A percentile compares a stretch with the other conserved stretches of the same genome.
Conservation (phyloP, 2,113 vertebrate species). For the Tenrec ecaudatus region DNA sequence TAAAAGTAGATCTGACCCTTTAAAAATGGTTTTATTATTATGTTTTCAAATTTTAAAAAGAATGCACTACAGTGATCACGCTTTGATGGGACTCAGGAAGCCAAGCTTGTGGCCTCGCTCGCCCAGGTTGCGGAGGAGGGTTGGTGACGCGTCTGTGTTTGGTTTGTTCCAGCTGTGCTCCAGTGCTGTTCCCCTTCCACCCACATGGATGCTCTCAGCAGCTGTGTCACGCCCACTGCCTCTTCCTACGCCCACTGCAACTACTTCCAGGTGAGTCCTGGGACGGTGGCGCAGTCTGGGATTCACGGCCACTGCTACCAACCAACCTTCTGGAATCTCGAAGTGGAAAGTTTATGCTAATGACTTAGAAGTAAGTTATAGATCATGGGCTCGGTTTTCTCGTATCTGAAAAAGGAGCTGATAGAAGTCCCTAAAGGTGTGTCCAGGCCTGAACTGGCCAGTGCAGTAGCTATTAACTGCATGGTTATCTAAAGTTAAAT, state of each 20-base stretch:
- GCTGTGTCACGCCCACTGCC: conserved; percentile 77
- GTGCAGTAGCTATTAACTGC: neutral
- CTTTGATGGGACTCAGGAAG: conserved; percentile 29
- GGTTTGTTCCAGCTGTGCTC: conserved; percentile 81
- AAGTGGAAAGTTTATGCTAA: conserved; percentile 64
- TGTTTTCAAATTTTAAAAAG: conserved; percentile 35
- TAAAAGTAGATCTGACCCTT: conserved; percentile 27
- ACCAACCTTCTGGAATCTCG: neutral
- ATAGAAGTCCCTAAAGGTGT: neutral
- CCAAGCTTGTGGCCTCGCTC: conserved; percentile 1
- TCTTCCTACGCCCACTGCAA: conserved; percentile 78
- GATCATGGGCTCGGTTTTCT: conserved; percentile 54
- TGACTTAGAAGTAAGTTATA: conserved; percentile 33
- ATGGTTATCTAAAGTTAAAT: conserved; percentile 7
- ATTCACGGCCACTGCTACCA: neutral
- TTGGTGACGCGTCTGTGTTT: conserved; percentile 59
- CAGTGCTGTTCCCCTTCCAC: conserved; percentile 78
- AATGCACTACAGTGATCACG: neutral
- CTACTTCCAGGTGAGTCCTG: conserved; percentile 86
- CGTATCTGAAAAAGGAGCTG: neutral
- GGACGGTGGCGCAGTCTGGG: neutral
- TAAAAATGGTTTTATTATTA: conserved; percentile 31
- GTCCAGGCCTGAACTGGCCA: neutral
- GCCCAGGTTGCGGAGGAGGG: neutral
- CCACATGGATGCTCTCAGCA: conserved; percentile 76